These are phyloP conservation scores for Plumapathes pennacea DNA, from an alignment of 92 coral and sea anemone species.

Conservation along the genomic window DNA sequence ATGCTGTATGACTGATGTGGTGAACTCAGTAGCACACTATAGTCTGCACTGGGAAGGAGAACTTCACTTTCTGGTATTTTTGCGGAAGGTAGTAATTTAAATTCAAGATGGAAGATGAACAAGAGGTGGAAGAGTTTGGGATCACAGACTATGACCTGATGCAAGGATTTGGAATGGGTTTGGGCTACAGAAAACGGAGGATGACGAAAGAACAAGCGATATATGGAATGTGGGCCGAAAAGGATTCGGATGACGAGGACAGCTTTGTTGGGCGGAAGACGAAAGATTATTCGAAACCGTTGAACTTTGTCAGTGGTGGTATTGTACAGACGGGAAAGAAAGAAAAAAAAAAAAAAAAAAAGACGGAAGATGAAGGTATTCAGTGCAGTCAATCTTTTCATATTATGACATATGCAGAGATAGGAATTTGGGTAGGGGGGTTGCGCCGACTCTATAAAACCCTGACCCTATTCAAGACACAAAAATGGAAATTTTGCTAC, in stretches of 20 bases:
- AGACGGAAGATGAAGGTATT: too few relatives aligned
- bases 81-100: too few relatives aligned
- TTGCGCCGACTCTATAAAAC: too few relatives aligned
- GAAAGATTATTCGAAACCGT: conserved; percentile 80
- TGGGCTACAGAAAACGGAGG: conserved; percentile 60
- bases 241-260: conserved; percentile 86
- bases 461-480: too few relatives aligned
- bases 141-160: conserved; percentile 80
- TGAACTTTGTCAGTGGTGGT: conserved; percentile 94
- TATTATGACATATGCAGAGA: too few relatives aligned
- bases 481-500: too few relatives aligned
- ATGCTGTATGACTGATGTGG: too few relatives aligned
- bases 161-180: conserved; percentile 70
- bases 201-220: conserved; percentile 90
- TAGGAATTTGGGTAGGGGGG: too few relatives aligned
- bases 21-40: too few relatives aligned
- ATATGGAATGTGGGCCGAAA: conserved; percentile 95
- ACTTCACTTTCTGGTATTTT: too few relatives aligned
- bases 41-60: too few relatives aligned
- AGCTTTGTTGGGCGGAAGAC: conserved; percentile 66
- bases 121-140: conserved; percentile 91
- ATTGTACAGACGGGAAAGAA: conserved; percentile 91
- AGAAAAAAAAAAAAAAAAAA: conserved; percentile 58
- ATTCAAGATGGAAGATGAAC: conserved; percentile 90
- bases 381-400: too few relatives aligned